These are phyloP conservation scores for Drosophila nigromelanica DNA, from an alignment of 1,140 invertebrate species.

Conservation along the genomic window DNA sequence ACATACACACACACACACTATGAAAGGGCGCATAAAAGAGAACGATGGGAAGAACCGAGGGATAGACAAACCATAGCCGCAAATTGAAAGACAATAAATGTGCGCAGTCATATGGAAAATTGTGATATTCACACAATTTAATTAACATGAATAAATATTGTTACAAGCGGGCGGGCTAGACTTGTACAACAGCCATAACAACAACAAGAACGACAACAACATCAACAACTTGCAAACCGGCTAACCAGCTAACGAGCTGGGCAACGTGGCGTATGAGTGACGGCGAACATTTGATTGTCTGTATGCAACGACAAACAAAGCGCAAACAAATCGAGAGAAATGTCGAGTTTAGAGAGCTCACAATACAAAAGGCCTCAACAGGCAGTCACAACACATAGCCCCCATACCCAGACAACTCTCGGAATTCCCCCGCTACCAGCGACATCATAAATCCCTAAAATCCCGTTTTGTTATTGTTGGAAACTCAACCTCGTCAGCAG, in stretches of 20 bases:
- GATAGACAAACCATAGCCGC: constrained; percentile 60
- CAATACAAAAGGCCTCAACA: constrained; percentile 63
- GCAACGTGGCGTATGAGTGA: constrained; percentile 74
- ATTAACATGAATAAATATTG: constrained; percentile 84
- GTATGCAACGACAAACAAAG: constrained; percentile 61
- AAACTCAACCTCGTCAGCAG: constrained; percentile 72
- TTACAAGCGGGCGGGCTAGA: constrained; percentile 64
- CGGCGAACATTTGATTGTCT: constrained; percentile 68
- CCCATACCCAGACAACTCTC: too few relatives aligned
- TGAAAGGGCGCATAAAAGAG: background rate
- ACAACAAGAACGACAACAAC: background rate
- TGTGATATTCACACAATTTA: constrained; percentile 84
- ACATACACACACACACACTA: background rate
- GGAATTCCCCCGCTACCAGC: too few relatives aligned
- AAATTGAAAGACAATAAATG: constrained; percentile 84
- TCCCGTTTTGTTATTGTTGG: constrained; percentile 77
- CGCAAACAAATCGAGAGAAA: constrained; percentile 74
- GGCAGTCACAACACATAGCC: constrained; percentile 5
- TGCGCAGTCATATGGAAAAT: constrained; percentile 83
- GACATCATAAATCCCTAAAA: constrained; percentile 80
- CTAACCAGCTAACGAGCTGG: constrained; percentile 74
- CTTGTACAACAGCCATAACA: constrained; percentile 30
- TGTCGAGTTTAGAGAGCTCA: constrained; percentile 36
- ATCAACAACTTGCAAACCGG: constrained; percentile 26
- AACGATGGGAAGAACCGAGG: constrained; percentile 3